Evolutionary conservation across 2,113 vertebrate species (phyloP).

Genomic region (Periophthalmodon schlosseri): DNA sequence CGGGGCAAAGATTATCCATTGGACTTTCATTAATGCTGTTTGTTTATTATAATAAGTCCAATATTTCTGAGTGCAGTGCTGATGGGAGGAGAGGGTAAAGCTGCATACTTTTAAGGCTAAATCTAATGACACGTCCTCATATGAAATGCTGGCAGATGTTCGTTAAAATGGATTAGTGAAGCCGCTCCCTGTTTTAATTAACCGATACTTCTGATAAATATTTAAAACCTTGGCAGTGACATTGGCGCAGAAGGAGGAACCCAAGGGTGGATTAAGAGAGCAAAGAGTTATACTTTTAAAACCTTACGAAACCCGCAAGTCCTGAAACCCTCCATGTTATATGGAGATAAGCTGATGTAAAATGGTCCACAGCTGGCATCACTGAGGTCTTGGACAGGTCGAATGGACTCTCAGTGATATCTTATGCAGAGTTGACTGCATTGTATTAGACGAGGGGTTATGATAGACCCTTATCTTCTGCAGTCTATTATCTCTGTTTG

Average conservation of each 20-base stretch:
- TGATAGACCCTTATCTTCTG: too few species aligned
- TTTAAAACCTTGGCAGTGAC: conserved; percentile 70
- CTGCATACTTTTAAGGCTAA: conserved; percentile 22
- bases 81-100: conserved; percentile 42
- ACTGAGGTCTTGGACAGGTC: neutral
- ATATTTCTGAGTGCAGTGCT: conserved; percentile 19
- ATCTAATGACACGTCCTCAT: conserved; percentile 58
- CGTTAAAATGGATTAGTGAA: conserved; percentile 69
- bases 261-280: conserved; percentile 44
- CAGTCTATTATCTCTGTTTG: too few species aligned
- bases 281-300: conserved; percentile 42
- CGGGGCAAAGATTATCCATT: conserved; percentile 25
- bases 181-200: conserved; percentile 74
- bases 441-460: too few species aligned
- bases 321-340: neutral
- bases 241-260: conserved; percentile 48
- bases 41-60: conserved; percentile 34
- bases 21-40: conserved; percentile 20
- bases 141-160: conserved; percentile 69
- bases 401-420: neutral
- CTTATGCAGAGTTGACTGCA: neutral
- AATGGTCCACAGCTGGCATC: neutral
- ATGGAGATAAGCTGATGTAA: neutral
- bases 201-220: conserved; percentile 72
- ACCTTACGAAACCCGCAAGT: conserved; percentile 26